These are phyloP conservation scores for Bombus cullumanus DNA, from an alignment of 1,140 invertebrate genomes.

Conservation along the genomic window DNA sequence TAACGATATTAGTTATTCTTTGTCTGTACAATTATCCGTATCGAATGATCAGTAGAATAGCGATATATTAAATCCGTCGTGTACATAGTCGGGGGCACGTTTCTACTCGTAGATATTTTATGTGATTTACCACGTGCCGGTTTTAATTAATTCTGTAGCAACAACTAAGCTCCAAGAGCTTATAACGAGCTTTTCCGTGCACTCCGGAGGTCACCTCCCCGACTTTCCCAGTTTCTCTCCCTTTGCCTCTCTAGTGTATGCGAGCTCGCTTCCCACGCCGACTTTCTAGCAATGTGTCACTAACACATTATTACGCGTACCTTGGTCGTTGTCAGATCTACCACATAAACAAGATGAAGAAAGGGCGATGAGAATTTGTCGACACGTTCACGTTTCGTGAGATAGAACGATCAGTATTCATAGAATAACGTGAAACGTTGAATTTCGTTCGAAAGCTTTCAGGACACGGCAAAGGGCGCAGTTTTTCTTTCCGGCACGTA, in stretches of 20 bases:
- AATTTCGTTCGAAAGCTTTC: neutral
- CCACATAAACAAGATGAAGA: neutral
- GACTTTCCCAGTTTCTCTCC: conserved; percentile 23
- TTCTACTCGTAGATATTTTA: conserved; percentile 64
- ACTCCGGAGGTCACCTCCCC: conserved; percentile 49
- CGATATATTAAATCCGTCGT: conserved; percentile 28
- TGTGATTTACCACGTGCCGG: conserved; percentile 56
- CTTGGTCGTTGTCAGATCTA: neutral
- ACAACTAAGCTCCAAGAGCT: conserved; percentile 70
- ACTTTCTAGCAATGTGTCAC: conserved; percentile 5
- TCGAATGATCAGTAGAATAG: conserved; percentile 7
- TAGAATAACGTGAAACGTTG: neutral
- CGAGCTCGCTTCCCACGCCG: neutral
- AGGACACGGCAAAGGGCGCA: conserved; percentile 6
- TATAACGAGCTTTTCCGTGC: conserved; percentile 69
- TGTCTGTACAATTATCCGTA: neutral
- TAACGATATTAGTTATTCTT: neutral
- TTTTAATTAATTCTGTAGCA: conserved; percentile 74
- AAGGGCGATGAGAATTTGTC: neutral
- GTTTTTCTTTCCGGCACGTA: neutral
- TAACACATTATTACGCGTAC: neutral
- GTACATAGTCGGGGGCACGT: conserved; percentile 3
- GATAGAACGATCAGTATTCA: neutral
- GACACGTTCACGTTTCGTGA: too few species aligned
- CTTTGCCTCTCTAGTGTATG: neutral